These are phyloP conservation scores for Zoanthus sansibaricus DNA, from an alignment of 92 coral and sea anemone genomes.

Conservation along the genomic window DNA sequence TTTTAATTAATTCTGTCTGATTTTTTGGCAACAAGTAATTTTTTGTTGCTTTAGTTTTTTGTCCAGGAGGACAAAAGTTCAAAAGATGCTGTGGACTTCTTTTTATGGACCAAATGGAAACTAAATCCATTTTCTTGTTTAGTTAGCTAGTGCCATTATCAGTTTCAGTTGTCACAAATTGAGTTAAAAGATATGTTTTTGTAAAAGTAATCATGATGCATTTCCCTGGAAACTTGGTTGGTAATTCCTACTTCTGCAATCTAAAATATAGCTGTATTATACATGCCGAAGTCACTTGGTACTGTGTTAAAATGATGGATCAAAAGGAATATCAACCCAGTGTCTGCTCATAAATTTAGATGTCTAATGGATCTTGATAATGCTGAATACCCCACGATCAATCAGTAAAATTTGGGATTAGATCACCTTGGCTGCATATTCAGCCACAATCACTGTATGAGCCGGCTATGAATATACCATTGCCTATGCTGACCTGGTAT, in stretches of 20 bases:
- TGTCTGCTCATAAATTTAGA: not conserved
- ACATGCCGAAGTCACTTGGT: not conserved
- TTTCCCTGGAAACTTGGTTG: too few relatives aligned
- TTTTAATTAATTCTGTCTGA: too few relatives aligned
- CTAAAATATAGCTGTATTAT: slow-evolving; percentile 7
- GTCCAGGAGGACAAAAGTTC: not conserved
- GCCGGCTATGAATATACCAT: not conserved
- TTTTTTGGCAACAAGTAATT: too few relatives aligned
- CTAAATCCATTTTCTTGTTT: not conserved
- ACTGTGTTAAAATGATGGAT: not conserved
- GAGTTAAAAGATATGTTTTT: too few relatives aligned
- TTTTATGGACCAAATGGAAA: not conserved
- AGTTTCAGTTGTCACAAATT: too few relatives aligned
- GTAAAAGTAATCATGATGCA: not conserved
- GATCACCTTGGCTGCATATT: slow-evolving; percentile 3
- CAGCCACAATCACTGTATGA: not conserved
- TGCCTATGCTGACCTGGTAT: slow-evolving; percentile 14
- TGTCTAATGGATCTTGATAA: slow-evolving; percentile 21
- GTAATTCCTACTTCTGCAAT: not conserved
- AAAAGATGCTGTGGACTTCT: not conserved
- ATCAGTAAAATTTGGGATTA: not conserved
- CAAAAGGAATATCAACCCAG: not conserved
- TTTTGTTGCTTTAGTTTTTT: not conserved
- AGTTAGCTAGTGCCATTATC: not conserved
- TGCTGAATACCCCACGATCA: not conserved